Evolutionary conservation across 2,113 vertebrate genomes (phyloP).

Genomic region (Hemiprocne comata): DNA sequence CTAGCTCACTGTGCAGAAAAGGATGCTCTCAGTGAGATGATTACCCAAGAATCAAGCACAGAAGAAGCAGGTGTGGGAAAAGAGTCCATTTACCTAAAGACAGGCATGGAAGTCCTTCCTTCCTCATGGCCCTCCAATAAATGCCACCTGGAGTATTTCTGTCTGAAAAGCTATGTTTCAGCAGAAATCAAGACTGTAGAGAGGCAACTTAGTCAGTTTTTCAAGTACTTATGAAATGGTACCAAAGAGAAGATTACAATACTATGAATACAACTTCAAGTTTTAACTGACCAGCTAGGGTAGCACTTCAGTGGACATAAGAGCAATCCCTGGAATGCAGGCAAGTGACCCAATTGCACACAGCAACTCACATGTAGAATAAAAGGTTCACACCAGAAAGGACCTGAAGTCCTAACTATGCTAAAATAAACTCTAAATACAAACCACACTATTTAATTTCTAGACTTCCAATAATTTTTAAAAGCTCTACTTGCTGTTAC

Average conservation of each 20-base stretch:
- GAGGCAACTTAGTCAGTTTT: neutral
- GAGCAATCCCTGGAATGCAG: neutral
- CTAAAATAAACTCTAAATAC: neutral
- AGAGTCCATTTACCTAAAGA: neutral
- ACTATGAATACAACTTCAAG: neutral
- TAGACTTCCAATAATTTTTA: neutral
- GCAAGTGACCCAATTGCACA: neutral
- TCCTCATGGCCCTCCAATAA: neutral
- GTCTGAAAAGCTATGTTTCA: neutral
- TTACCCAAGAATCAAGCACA: neutral
- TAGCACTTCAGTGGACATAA: neutral
- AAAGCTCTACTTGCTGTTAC: neutral
- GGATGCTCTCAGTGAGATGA: neutral
- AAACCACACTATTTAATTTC: neutral
- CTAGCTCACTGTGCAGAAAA: neutral
- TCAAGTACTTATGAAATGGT: neutral
- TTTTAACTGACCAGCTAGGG: neutral
- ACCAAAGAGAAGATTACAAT: neutral
- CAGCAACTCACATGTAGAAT: neutral
- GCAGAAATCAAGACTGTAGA: neutral
- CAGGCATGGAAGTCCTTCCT: neutral
- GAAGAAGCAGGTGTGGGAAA: neutral
- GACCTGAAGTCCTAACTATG: neutral
- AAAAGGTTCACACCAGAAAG: neutral
- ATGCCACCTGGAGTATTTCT: neutral